phyloP scores from a whole-genome alignment of 2,113 vertebrate genomes.

The Osmerus eperlanus region DNA sequence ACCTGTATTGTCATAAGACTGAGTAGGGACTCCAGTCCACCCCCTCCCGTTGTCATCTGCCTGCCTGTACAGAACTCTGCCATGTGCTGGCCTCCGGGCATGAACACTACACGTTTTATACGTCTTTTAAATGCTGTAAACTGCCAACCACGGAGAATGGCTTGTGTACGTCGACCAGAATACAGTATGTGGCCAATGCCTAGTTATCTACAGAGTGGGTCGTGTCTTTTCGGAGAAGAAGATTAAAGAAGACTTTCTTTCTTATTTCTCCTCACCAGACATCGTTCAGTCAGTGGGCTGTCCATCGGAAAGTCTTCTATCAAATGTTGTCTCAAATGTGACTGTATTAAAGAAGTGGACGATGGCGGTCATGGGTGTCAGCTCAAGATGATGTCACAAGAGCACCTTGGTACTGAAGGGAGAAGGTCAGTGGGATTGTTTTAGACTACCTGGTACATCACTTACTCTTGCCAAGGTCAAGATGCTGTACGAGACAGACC shows the following conservation, averaged over 20 bases:
- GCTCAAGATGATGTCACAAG: too few relatives aligned
- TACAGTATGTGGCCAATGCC: background rate
- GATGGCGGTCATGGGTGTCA: too few relatives aligned
- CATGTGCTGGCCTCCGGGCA: constrained; percentile 50
- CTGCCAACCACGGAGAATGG: constrained; percentile 32
- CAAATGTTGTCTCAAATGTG: too few relatives aligned
- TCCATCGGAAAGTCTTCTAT: too few relatives aligned
- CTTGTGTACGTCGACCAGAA: constrained; percentile 1
- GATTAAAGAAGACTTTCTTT: background rate
- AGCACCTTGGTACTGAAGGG: too few relatives aligned
- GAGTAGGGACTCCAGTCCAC: constrained; percentile 73
- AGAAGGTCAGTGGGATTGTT: too few relatives aligned
- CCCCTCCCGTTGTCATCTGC: constrained; percentile 38
- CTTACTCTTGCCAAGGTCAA: background rate
- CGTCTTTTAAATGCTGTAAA: constrained; percentile 76
- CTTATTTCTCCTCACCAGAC: background rate
- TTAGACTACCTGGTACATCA: background rate
- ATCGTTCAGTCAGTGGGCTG: background rate
- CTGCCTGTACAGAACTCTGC: constrained; percentile 66
- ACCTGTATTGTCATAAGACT: constrained; percentile 99
- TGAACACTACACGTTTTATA: constrained; percentile 74
- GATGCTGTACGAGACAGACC: background rate
- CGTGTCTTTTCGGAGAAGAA: background rate
- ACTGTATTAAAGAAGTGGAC: too few relatives aligned
- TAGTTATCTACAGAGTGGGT: background rate